phyloP scores from a whole-genome alignment of 53 echinoderm and acorn worm species.

The Luidia sarsii region DNA sequence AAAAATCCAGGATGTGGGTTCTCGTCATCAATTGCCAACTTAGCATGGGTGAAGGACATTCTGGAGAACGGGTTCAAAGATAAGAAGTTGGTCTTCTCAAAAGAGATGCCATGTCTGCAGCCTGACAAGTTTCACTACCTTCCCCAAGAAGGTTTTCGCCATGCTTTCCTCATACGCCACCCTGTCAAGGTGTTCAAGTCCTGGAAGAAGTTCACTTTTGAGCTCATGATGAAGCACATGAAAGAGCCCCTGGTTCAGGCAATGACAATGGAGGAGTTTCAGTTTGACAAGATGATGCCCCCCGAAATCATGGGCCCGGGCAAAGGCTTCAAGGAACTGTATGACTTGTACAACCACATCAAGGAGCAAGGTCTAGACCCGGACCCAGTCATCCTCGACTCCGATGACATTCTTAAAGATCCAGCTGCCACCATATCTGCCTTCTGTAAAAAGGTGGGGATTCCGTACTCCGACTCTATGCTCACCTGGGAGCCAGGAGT shows the following conservation, averaged over 20 bases:
- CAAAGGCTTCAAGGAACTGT: not conserved
- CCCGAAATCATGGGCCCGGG: not conserved
- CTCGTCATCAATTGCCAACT: not conserved
- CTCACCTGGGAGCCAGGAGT: too few relatives aligned
- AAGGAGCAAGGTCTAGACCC: slow-evolving; percentile 3
- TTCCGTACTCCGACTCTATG: slow-evolving; percentile 13
- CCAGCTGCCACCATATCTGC: slow-evolving; percentile 2
- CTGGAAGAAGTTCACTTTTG: slow-evolving; percentile 3
- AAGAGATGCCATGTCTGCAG: not conserved
- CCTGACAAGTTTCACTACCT: not conserved
- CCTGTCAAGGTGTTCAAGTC: slow-evolving; percentile 2
- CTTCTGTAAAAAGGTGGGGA: slow-evolving; percentile 14
- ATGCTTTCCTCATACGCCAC: not conserved
- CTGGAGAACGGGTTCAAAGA: not conserved
- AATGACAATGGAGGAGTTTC: not conserved
- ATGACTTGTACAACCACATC: not conserved
- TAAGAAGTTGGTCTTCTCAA: not conserved
- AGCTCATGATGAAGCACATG: not conserved
- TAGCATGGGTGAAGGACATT: not conserved
- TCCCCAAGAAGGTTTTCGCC: not conserved
- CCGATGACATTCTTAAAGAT: too few relatives aligned
- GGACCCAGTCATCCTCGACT: slow-evolving; percentile 16
- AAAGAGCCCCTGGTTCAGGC: not conserved
- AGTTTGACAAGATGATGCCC: not conserved
- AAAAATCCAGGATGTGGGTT: not conserved